These are phyloP conservation scores for Hippoglossus hippoglossus DNA, from an alignment of 2,797 vertebrate species.

Conservation along the genomic window DNA sequence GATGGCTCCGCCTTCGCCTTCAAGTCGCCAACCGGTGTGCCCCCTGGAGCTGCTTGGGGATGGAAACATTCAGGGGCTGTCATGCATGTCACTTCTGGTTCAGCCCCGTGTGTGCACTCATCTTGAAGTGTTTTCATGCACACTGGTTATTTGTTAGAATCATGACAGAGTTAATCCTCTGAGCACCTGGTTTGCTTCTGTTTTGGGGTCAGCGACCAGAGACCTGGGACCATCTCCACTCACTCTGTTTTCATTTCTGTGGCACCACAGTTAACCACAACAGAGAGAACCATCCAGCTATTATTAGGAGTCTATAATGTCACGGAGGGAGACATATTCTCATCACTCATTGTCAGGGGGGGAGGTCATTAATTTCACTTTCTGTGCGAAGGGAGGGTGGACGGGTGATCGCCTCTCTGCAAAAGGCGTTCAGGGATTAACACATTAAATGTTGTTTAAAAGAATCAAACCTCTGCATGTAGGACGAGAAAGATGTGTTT, in stretches of 20 bases:
- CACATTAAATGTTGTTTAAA: conserved; percentile 40
- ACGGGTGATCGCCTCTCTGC: conserved; percentile 23
- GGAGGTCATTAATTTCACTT: conserved; percentile 51
- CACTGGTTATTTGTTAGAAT: conserved; percentile 70
- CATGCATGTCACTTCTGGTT: conserved; percentile 65
- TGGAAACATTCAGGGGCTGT: conserved; percentile 69
- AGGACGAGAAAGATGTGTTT: conserved; percentile 44
- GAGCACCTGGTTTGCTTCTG: conserved; percentile 71
- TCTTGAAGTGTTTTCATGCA: conserved; percentile 72
- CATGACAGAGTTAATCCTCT: conserved; percentile 71
- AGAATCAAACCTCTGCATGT: conserved; percentile 24
- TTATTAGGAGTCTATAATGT: conserved; percentile 43
- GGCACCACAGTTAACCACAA: conserved; percentile 45
- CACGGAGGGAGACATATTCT: conserved; percentile 30
- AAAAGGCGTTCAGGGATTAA: conserved; percentile 59
- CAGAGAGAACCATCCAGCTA: conserved; percentile 35
- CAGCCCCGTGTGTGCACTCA: conserved; percentile 46
- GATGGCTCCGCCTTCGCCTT: conserved; percentile 52
- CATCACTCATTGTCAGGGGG: conserved; percentile 56
- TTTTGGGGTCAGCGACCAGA: conserved; percentile 54
- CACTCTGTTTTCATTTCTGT: conserved; percentile 63
- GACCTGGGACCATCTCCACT: conserved; percentile 41
- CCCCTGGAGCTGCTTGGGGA: conserved; percentile 39
- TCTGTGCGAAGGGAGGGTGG: conserved; percentile 9
- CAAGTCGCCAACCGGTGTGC: conserved; percentile 42